Conservation (phyloP, 2,113 vertebrate genomes). For the Eublepharis macularius region DNA sequence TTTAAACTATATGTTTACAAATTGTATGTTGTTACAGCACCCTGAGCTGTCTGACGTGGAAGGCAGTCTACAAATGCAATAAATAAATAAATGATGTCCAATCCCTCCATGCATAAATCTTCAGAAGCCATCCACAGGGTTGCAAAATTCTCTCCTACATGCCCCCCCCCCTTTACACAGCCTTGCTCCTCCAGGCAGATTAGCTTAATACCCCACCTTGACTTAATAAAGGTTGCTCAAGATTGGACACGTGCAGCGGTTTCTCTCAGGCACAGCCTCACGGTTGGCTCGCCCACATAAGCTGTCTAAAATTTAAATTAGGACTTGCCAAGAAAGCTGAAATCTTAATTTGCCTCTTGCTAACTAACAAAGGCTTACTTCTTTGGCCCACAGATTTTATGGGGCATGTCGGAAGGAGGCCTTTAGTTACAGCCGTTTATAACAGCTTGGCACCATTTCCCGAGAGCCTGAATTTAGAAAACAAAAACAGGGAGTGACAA, state of each 20-base stretch:
- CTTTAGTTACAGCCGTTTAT: background rate
- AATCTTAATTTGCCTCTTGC: background rate
- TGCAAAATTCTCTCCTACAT: no score
- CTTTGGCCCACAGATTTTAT: background rate
- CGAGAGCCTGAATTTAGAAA: background rate
- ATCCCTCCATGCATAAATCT: background rate
- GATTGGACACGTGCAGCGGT: background rate
- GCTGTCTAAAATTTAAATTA: background rate
- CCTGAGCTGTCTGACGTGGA: no score
- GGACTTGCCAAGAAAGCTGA: background rate
- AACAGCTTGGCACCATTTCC: background rate
- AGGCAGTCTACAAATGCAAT: no score
- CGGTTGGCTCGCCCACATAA: background rate
- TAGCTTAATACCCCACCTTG: background rate
- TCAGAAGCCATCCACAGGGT: rapidly evolving
- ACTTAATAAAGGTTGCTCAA: background rate
- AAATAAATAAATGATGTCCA: no score
- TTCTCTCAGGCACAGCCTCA: background rate
- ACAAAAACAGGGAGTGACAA: background rate
- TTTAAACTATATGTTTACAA: no score
- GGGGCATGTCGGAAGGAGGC: background rate
- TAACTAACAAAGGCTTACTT: background rate
- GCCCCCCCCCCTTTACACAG: rapidly evolving
- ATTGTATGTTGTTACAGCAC: no score
- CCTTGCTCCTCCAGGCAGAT: rapidly evolving